A percentile compares a stretch with the other conserved stretches of the same genome.
phyloP scores from a whole-genome alignment of 2,113 vertebrate genomes.

The Mungos mungo region DNA sequence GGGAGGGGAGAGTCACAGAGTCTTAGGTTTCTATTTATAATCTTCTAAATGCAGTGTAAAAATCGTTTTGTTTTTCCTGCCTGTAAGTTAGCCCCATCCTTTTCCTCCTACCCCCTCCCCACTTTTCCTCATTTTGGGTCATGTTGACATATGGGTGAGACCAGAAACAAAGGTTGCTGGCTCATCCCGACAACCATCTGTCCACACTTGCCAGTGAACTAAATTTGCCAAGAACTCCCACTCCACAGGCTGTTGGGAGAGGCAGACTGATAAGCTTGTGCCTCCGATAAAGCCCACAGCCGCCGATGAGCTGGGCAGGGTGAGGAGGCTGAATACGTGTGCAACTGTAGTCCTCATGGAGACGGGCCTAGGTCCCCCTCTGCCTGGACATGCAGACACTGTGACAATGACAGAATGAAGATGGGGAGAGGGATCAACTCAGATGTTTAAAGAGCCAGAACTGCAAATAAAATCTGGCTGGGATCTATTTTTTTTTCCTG shows the following conservation, averaged over 20 bases:
- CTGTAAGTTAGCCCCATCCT: not conserved
- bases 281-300: conserved; percentile 36
- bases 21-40: not conserved
- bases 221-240: conserved; percentile 66
- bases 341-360: not conserved
- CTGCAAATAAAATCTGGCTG: conserved; percentile 14
- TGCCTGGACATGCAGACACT: not conserved
- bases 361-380: not conserved
- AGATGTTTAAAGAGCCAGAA: conserved; percentile 13
- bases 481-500: not conserved
- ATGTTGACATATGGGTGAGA: conserved; percentile 38
- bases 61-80: not conserved
- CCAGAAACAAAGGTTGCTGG: conserved; percentile 61
- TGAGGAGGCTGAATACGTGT: not conserved
- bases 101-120: not conserved
- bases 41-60: not conserved
- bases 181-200: conserved; percentile 67
- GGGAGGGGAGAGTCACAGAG: not conserved
- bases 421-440: not conserved
- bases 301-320: not conserved
- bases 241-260: not conserved
- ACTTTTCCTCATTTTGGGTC: not conserved
- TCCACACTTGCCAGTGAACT: conserved; percentile 55
- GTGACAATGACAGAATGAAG: not conserved
- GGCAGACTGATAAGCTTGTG: conserved; percentile 41